Conservation (phyloP, 2,113 vertebrate species). For the Pitta sordida region DNA sequence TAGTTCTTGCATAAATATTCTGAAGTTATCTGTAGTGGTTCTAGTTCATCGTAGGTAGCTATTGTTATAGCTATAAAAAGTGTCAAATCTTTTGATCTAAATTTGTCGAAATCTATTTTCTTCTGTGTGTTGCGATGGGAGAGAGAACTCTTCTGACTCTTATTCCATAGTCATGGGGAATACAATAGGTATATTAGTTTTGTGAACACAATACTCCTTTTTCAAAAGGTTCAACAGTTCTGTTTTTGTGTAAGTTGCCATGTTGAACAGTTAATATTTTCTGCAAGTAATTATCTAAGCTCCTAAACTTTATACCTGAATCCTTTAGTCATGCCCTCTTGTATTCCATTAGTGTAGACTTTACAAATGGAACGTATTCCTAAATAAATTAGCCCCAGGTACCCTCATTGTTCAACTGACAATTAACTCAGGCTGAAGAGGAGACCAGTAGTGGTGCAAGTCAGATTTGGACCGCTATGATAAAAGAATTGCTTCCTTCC, state of each 20-base stretch:
- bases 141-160: neutral
- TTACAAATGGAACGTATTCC: neutral
- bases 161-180: neutral
- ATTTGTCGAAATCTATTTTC: neutral
- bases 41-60: neutral
- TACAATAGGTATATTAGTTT: neutral
- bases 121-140: neutral
- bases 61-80: neutral
- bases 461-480: neutral
- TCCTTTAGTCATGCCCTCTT: conserved; percentile 10
- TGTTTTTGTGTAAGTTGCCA: neutral
- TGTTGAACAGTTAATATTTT: neutral
- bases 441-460: neutral
- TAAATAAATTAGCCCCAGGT: conserved; percentile 21
- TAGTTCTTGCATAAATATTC: neutral
- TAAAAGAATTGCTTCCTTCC: neutral
- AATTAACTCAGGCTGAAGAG: conserved; percentile 7
- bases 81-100: neutral
- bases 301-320: neutral
- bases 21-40: neutral
- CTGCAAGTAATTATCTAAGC: neutral
- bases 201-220: neutral
- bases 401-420: neutral
- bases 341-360: neutral
- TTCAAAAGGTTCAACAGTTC: neutral